phyloP scores from a whole-genome alignment of 2,888 invertebrate species.

The Allolobophora icterica region DNA sequence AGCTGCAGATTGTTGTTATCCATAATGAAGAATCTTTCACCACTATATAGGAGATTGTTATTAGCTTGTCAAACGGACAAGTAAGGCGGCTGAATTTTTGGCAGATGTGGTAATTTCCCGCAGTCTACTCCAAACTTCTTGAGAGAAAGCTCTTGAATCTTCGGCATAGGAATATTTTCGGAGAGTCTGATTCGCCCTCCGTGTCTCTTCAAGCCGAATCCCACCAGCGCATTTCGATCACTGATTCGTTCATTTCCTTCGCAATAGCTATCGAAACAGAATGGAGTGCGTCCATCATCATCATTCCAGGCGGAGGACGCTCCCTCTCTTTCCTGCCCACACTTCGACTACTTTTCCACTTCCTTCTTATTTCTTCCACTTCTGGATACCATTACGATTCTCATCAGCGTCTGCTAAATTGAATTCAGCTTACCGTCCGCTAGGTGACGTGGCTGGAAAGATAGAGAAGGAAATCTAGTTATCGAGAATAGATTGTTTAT shows the following conservation, averaged over 20 bases:
- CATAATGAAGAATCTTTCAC: too few relatives aligned
- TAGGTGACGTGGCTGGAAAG: background rate
- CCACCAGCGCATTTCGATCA: background rate
- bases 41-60: too few relatives aligned
- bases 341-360: background rate
- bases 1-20: too few relatives aligned
- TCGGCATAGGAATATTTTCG: background rate
- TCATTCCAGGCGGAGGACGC: background rate
- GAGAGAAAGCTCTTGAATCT: background rate
- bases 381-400: constrained; percentile 20
- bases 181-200: background rate
- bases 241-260: background rate
- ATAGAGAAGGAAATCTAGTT: background rate
- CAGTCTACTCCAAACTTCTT: background rate
- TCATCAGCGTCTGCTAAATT: background rate
- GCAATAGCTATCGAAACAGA: background rate
- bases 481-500: constrained; percentile 17
- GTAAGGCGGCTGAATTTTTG: background rate
- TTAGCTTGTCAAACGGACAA: background rate
- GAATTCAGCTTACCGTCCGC: background rate
- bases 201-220: background rate
- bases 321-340: background rate
- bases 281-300: background rate
- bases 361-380: background rate
- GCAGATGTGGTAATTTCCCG: background rate